phyloP scores from a whole-genome alignment of 2,113 vertebrate genomes.

The Epinephelus fuscoguttatus region DNA sequence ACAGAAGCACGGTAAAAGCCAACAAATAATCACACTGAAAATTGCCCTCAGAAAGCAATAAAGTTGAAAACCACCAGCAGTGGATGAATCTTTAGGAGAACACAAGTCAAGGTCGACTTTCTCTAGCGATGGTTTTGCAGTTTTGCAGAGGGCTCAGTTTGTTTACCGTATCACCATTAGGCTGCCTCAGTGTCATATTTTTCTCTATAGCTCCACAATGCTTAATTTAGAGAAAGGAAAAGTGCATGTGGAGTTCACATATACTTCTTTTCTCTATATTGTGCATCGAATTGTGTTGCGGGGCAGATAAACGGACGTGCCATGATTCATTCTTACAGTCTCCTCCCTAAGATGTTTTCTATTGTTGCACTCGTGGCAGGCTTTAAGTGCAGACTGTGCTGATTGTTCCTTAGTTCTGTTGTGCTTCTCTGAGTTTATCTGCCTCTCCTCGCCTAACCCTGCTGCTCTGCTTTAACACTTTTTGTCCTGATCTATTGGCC shows the following conservation, averaged over 20 bases:
- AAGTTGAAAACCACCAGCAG: not conserved
- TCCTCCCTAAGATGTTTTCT: not conserved
- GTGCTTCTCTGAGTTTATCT: not conserved
- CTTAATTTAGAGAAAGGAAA: too few relatives aligned
- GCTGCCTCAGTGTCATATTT: not conserved
- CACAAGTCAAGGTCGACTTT: conserved; percentile 18
- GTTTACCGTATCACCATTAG: conserved; percentile 5
- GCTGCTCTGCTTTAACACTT: not conserved
- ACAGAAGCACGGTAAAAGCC: not conserved
- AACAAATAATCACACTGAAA: not conserved
- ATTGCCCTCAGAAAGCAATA: not conserved
- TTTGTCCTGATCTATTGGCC: not conserved
- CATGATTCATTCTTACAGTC: not conserved
- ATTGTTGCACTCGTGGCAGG: not conserved
- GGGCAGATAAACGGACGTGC: not conserved
- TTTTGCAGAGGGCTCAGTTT: conserved; percentile 14
- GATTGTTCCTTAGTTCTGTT: not conserved
- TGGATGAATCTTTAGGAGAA: not conserved
- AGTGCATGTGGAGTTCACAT: too few relatives aligned
- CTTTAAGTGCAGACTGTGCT: not conserved
- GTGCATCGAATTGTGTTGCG: not conserved
- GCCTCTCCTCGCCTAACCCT: not conserved
- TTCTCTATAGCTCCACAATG: conserved; percentile 1
- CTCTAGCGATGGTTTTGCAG: not conserved
- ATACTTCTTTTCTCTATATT: conserved; percentile 1